Percentiles rank a stretch among this genome's conserved stretches.
phyloP scores from a whole-genome alignment of 2,113 vertebrate species.

The cattle (Bos taurus) region ARS-UCD2.0 NC_037333.1:115569501-115570000 shows the following conservation, averaged over 20 bases:
- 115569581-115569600: background rate
- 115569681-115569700: background rate
- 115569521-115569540: background rate
- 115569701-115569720: background rate
- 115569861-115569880: rapidly evolving
- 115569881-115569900: background rate
- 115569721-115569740: rapidly evolving
- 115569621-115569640: background rate
- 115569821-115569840: background rate
- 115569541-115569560: background rate
- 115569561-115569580: background rate
- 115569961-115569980: too few relatives aligned
- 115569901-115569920: background rate
- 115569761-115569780: background rate
- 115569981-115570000: background rate
- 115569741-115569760: rapidly evolving
- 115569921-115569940: background rate
- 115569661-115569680: too few relatives aligned
- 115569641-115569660: background rate
- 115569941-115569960: background rate
- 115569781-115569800: background rate
- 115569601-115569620: background rate
- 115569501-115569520: background rate
- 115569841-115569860: rapidly evolving
- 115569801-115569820: background rate